phyloP scores from a whole-genome alignment of 2,888 invertebrate genomes.

The Scaptomyza parva region DNA sequence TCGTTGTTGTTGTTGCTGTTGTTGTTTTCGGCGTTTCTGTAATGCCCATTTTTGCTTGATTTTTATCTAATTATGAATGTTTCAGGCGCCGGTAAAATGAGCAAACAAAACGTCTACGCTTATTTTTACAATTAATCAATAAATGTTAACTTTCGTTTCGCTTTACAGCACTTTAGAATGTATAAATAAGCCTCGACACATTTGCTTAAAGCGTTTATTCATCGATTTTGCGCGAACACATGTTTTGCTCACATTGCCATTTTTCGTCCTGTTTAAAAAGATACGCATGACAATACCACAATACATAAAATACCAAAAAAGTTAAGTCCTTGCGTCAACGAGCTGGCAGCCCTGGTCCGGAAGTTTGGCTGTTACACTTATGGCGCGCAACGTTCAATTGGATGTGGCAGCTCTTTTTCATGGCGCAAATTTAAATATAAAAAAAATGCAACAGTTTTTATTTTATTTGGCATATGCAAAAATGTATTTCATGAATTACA shows the following conservation, averaged over 20 bases:
- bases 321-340: slow-evolving; percentile 20
- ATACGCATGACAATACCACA: slow-evolving; percentile 33
- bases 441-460: background rate
- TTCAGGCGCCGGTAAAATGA: background rate
- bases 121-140: slow-evolving; percentile 14
- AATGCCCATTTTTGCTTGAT: slow-evolving; percentile 71
- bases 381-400: slow-evolving; percentile 16
- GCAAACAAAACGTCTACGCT: background rate
- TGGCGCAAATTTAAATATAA: background rate
- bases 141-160: slow-evolving; percentile 31
- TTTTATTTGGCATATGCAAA: slow-evolving; percentile 7
- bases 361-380: slow-evolving; percentile 19
- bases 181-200: slow-evolving; percentile 19
- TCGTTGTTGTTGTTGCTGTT: slow-evolving; percentile 45
- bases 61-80: slow-evolving; percentile 8
- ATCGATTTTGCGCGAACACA: slow-evolving; percentile 78
- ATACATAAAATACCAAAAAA: slow-evolving; percentile 23
- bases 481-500: slow-evolving; percentile 1
- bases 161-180: slow-evolving; percentile 16
- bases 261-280: slow-evolving; percentile 39
- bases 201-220: slow-evolving; percentile 44
- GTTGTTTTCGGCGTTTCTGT: slow-evolving; percentile 72
- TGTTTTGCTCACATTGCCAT: slow-evolving; percentile 45
- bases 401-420: background rate
- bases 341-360: slow-evolving; percentile 26